Evolutionary conservation across 2,113 vertebrate species (phyloP).

Genomic region (Anhinga rufa): DNA sequence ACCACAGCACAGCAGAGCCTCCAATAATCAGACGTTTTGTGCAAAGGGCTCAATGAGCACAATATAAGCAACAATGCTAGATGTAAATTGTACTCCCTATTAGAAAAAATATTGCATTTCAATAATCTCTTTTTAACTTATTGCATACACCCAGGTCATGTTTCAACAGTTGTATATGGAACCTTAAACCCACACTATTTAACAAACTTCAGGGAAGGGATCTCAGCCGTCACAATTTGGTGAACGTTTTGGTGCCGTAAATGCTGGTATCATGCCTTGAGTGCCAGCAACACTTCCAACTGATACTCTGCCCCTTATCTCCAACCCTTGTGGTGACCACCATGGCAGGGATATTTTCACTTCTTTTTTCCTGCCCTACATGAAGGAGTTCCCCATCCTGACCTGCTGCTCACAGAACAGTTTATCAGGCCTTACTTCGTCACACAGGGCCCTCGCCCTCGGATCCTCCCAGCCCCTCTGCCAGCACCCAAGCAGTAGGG

Average conservation of each 20-base stretch:
- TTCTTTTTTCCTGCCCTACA: neutral
- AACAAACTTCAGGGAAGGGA: neutral
- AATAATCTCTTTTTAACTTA: neutral
- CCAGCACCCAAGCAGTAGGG: neutral
- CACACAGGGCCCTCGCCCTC: rapidly evolving
- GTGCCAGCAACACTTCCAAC: neutral
- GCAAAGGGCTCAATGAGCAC: neutral
- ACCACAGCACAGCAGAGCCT: neutral
- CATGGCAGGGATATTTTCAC: neutral
- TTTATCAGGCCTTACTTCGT: neutral
- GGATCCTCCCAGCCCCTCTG: neutral
- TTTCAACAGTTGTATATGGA: neutral
- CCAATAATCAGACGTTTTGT: neutral
- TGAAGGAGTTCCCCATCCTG: neutral
- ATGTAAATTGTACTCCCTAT: neutral
- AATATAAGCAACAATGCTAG: neutral
- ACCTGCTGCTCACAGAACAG: neutral
- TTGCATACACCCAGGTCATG: neutral
- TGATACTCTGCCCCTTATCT: neutral
- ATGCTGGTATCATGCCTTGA: neutral
- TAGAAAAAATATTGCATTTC: neutral
- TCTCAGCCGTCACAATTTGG: neutral
- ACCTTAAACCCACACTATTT: neutral
- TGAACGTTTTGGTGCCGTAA: neutral
- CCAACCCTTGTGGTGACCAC: neutral